Conservation (phyloP, 2,888 invertebrate species). For the Euphydryas editha region DNA sequence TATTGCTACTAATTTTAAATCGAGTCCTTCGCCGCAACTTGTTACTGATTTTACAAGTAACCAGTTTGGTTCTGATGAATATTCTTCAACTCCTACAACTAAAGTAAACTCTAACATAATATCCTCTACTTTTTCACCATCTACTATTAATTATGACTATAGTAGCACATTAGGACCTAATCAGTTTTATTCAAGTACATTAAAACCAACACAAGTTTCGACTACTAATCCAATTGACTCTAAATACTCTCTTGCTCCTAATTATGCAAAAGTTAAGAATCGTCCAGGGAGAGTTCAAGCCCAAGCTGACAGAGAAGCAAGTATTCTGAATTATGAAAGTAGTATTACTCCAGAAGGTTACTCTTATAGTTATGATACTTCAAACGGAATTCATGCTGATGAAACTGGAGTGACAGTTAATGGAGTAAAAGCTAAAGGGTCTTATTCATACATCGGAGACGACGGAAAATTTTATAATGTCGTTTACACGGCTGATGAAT, state of each 20-base stretch:
- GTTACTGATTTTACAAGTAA: not conserved
- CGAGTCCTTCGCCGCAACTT: not conserved
- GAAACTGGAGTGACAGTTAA: conserved; percentile 64
- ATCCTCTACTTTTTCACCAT: not conserved
- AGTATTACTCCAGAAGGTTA: conserved; percentile 60
- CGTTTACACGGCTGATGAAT: conserved; percentile 70
- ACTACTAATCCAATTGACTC: not conserved
- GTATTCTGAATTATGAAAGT: conserved; percentile 63
- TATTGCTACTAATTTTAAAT: not conserved
- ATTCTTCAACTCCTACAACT: not conserved
- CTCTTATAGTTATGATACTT: conserved; percentile 68
- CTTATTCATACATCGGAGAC: conserved; percentile 71
- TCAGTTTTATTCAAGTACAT: not conserved
- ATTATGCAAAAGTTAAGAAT: not conserved
- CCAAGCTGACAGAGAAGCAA: conserved; percentile 59
- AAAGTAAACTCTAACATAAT: not conserved
- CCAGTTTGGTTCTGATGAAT: not conserved
- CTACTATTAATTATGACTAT: not conserved
- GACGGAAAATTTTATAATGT: conserved; percentile 69
- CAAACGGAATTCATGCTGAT: conserved; percentile 71
- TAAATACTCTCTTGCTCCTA: not conserved
- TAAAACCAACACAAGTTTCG: not conserved
- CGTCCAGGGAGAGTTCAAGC: conserved; percentile 56
- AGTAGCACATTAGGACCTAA: not conserved
- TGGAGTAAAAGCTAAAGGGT: conserved; percentile 66